A percentile compares a stretch with the other conserved stretches of the same genome.
Conservation (phyloP, 2,113 vertebrate genomes). For the Ariopsis seemanni region DNA sequence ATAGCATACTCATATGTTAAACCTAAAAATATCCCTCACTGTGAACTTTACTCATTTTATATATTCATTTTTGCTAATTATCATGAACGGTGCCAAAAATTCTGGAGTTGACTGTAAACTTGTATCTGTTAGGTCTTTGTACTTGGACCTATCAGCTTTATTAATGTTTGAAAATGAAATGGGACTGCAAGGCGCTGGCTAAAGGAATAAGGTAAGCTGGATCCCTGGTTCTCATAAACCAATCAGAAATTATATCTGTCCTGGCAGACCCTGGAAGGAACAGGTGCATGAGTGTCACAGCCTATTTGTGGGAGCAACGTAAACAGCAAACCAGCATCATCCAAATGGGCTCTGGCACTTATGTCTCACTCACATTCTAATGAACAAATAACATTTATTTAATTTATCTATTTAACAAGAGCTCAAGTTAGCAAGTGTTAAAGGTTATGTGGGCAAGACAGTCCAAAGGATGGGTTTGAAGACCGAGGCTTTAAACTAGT, state of each 20-base stretch:
- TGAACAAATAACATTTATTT: slow-evolving; percentile 64
- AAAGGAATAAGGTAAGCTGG: slow-evolving; percentile 21
- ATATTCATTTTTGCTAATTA: neutral
- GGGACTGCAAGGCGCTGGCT: neutral
- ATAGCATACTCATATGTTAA: neutral
- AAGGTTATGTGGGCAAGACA: slow-evolving; percentile 18
- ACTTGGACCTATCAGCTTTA: neutral
- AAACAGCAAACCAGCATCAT: slow-evolving; percentile 47
- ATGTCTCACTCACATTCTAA: slow-evolving; percentile 58
- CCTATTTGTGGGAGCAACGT: slow-evolving; percentile 54
- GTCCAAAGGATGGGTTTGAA: slow-evolving; percentile 15
- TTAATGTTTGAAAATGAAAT: slow-evolving; percentile 1
- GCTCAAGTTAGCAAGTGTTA: slow-evolving; percentile 34
- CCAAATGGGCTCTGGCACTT: slow-evolving; percentile 49
- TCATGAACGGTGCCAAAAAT: neutral
- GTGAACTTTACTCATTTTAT: neutral
- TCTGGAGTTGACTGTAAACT: neutral
- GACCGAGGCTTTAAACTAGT: neutral
- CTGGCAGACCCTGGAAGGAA: slow-evolving; percentile 59
- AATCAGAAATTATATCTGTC: slow-evolving; percentile 58
- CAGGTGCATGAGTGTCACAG: slow-evolving; percentile 59
- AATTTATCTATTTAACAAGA: slow-evolving; percentile 34
- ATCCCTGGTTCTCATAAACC: slow-evolving; percentile 42
- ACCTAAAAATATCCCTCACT: neutral
- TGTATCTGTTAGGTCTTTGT: neutral